These are phyloP conservation scores for Agrotis ipsilon DNA, from an alignment of 2,888 invertebrate genomes.

Conservation along the genomic window DNA sequence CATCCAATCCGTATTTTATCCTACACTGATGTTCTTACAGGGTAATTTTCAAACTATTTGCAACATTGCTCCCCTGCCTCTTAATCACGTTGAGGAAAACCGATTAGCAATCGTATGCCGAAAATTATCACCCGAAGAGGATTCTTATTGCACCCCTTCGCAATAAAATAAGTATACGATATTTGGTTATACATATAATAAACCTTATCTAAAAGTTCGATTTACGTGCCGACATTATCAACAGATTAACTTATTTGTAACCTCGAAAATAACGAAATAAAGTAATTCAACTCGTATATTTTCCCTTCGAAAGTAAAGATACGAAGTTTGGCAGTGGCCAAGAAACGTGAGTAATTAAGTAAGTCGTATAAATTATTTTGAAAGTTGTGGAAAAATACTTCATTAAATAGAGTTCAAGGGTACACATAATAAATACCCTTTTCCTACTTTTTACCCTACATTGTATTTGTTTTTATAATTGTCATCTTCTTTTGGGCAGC, in stretches of 20 bases:
- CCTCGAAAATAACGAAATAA: conserved; percentile 65
- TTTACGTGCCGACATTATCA: conserved; percentile 40
- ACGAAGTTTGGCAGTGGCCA: conserved; percentile 60
- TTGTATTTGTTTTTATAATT: background rate
- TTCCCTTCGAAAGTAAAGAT: conserved; percentile 61
- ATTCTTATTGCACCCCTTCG: background rate
- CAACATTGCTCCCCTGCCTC: background rate
- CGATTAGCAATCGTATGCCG: background rate
- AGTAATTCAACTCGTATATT: conserved; percentile 66
- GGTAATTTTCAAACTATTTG: background rate
- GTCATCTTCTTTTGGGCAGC: too few relatives aligned
- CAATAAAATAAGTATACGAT: conserved; percentile 8
- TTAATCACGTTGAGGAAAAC: too few relatives aligned
- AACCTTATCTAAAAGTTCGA: conserved; percentile 39
- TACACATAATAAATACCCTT: background rate
- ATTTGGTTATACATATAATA: background rate
- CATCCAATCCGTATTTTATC: too few relatives aligned
- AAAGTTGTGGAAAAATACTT: conserved; percentile 8
- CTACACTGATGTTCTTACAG: too few relatives aligned
- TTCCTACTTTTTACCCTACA: too few relatives aligned
- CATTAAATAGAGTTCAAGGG: conserved; percentile 10
- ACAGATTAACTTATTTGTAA: conserved; percentile 58
- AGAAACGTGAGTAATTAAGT: conserved; percentile 64
- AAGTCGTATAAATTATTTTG: conserved; percentile 48
- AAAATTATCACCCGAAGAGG: background rate